A percentile compares a stretch with the other conserved stretches of the same genome.
These are phyloP conservation scores for Tetrao urogallus DNA, from an alignment of 2,113 vertebrate genomes.

Conservation along the genomic window DNA sequence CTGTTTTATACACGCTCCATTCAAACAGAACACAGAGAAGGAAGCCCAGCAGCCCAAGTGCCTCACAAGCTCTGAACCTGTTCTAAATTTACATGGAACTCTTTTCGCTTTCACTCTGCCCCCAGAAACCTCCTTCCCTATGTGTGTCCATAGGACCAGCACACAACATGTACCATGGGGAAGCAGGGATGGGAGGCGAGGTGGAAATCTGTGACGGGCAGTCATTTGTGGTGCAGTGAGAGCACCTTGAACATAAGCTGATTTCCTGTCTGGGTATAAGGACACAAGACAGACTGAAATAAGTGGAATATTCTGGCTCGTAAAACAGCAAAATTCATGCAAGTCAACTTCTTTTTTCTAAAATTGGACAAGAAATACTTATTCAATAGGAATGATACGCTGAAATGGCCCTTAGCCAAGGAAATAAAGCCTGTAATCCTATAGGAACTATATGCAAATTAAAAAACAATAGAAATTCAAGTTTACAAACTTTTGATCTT, in stretches of 20 bases:
- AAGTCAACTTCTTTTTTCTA: background rate
- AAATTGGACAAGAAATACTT: background rate
- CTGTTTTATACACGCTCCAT: fast-evolving
- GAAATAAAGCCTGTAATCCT: background rate
- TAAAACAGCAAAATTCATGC: background rate
- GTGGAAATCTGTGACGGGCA: fast-evolving
- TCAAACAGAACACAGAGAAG: background rate
- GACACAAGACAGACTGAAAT: fast-evolving
- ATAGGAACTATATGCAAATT: no score
- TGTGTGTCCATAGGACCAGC: no score
- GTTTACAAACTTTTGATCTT: slow-evolving; percentile 87
- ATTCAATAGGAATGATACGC: background rate
- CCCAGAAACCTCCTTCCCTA: background rate
- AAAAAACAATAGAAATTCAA: background rate
- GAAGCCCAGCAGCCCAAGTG: background rate
- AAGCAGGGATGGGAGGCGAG: background rate
- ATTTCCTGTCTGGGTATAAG: background rate
- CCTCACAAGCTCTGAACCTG: background rate
- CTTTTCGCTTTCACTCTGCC: no score
- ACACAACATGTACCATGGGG: fast-evolving
- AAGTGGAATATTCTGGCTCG: background rate
- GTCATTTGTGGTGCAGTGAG: background rate
- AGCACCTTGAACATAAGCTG: background rate
- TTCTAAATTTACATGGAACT: background rate
- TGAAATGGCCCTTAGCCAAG: background rate